Evolutionary conservation across 2,888 invertebrate genomes (phyloP).

Genomic region (Leptopilina drosophilae): DNA sequence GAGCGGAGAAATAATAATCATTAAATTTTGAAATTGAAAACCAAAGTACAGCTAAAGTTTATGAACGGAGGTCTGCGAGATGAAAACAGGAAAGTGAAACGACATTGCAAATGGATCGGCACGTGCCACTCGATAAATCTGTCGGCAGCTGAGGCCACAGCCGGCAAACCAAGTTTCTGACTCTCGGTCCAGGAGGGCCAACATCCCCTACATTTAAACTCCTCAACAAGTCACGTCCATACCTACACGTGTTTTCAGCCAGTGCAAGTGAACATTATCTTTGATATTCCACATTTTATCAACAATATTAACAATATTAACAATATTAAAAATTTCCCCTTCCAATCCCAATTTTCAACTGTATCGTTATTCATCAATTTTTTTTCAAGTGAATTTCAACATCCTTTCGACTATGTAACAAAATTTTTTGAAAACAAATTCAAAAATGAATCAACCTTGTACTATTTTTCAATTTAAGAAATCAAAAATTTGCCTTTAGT

Average conservation of each 20-base stretch:
- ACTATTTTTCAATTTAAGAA: too few species aligned
- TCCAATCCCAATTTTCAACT: too few species aligned
- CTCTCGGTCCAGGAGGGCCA: constrained; percentile 63
- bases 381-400: too few species aligned
- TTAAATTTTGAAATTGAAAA: constrained; percentile 21
- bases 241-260: constrained; percentile 39
- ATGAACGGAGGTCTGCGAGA: constrained; percentile 43
- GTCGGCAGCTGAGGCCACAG: constrained; percentile 75
- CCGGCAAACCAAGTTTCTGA: constrained; percentile 64
- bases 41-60: neutral
- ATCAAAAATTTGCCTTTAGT: too few species aligned
- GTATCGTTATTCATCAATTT: neutral
- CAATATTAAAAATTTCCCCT: too few species aligned
- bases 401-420: too few species aligned
- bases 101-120: constrained; percentile 72
- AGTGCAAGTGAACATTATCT: constrained; percentile 20
- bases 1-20: constrained; percentile 14
- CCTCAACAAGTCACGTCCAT: constrained; percentile 50
- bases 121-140: constrained; percentile 77
- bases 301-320: too few species aligned
- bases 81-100: constrained; percentile 60
- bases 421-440: too few species aligned
- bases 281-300: neutral
- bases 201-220: constrained; percentile 57
- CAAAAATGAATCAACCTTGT: too few species aligned